These are phyloP conservation scores for Druceiella hillmani DNA, from an alignment of 2,888 invertebrate species.

Conservation along the genomic window DNA sequence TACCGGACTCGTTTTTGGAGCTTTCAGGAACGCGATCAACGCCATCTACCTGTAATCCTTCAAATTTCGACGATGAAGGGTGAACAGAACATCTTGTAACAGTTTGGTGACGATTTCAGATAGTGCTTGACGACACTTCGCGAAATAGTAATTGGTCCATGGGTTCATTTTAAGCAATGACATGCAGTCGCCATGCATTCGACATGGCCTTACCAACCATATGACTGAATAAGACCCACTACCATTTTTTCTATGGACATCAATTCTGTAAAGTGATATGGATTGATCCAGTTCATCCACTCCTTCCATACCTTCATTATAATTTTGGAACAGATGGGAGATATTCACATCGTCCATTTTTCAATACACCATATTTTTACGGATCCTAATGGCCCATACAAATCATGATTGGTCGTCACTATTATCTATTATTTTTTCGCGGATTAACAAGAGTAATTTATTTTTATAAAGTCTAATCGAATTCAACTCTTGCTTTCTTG, in stretches of 20 bases:
- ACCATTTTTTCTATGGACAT: background rate
- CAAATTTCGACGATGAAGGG: background rate
- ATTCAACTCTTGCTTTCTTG: background rate
- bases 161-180: background rate
- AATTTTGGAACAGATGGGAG: background rate
- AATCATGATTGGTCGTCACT: too few relatives aligned
- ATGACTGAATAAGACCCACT: background rate
- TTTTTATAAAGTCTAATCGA: background rate
- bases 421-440: background rate
- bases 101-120: background rate
- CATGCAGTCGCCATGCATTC: background rate
- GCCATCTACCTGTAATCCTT: background rate
- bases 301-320: background rate
- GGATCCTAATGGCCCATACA: background rate
- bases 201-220: background rate
- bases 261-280: background rate
- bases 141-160: slow-evolving; percentile 1
- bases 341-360: background rate
- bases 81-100: background rate
- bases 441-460: background rate
- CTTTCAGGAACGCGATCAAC: slow-evolving; percentile 1
- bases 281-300: background rate
- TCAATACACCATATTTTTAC: background rate
- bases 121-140: background rate
- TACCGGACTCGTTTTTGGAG: background rate